phyloP scores from a whole-genome alignment of 2,113 vertebrate species.

The Tychaedon coryphoeus region DNA sequence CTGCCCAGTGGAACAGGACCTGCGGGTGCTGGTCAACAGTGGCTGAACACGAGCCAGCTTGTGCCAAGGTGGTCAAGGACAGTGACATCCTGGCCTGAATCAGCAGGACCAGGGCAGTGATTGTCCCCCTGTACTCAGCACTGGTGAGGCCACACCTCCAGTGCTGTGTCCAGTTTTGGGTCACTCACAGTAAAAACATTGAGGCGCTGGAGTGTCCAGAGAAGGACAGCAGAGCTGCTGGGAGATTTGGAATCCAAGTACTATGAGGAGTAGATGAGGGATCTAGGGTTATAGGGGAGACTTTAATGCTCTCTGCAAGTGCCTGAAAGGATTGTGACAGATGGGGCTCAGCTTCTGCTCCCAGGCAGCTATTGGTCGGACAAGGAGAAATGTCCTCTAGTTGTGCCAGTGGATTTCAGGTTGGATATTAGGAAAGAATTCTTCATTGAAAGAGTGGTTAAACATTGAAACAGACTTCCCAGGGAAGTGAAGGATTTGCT shows the following conservation, averaged over 20 bases:
- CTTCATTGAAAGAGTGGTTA: background rate
- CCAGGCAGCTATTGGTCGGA: background rate
- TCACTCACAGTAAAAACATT: fast-evolving
- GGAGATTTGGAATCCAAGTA: background rate
- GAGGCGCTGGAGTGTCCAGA: background rate
- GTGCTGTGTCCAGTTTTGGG: background rate
- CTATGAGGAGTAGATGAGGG: background rate
- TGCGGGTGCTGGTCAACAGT: no score
- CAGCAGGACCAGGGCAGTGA: background rate
- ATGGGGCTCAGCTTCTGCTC: background rate
- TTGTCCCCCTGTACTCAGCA: fast-evolving
- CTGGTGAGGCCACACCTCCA: fast-evolving
- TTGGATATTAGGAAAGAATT: background rate
- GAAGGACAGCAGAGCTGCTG: fast-evolving
- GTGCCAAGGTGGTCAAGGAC: background rate
- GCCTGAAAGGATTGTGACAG: background rate
- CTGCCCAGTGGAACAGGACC: background rate
- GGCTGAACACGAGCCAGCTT: no score
- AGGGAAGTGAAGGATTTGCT: background rate
- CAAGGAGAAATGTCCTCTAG: background rate
- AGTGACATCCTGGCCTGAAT: fast-evolving
- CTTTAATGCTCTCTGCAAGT: background rate
- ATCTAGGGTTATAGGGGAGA: background rate
- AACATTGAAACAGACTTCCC: background rate
- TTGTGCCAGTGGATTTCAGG: background rate